Evolutionary conservation across 1,140 invertebrate genomes (phyloP).

Genomic region (Macrosteles quadrilineatus): DNA sequence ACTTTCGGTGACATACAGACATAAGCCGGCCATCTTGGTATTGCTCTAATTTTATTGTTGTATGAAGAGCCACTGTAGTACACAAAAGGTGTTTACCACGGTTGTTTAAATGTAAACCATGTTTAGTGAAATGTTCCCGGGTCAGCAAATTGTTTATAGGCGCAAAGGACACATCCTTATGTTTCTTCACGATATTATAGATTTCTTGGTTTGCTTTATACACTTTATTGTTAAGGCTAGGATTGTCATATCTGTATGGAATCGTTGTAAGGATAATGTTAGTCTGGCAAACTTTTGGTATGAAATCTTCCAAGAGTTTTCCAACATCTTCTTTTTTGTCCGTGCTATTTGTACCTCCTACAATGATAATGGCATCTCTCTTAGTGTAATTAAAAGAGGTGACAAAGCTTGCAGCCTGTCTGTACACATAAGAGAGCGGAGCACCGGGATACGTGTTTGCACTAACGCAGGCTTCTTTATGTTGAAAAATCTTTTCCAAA

Average conservation of each 20-base stretch:
- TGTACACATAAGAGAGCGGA: background rate
- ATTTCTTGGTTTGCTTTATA: background rate
- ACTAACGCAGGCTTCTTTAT: background rate
- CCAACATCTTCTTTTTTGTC: slow-evolving; percentile 11
- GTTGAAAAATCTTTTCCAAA: too few relatives aligned
- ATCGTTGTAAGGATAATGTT: background rate
- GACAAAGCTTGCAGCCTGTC: background rate
- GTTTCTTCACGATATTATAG: background rate
- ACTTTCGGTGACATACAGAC: too few relatives aligned
- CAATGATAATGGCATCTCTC: background rate
- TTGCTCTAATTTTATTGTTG: background rate
- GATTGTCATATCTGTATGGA: background rate
- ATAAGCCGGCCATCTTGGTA: too few relatives aligned
- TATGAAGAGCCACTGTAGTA: background rate
- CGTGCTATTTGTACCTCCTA: background rate
- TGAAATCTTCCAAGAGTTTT: background rate
- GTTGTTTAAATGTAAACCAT: background rate
- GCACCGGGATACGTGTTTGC: background rate
- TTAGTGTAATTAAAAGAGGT: background rate
- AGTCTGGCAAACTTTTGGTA: background rate
- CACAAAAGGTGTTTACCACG: background rate
- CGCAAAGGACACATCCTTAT: background rate
- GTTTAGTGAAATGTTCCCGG: background rate
- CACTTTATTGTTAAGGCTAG: background rate
- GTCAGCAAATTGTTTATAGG: slow-evolving; percentile 11